Conservation (phyloP, 2,113 vertebrate species). For the Pteronura brasiliensis region DNA sequence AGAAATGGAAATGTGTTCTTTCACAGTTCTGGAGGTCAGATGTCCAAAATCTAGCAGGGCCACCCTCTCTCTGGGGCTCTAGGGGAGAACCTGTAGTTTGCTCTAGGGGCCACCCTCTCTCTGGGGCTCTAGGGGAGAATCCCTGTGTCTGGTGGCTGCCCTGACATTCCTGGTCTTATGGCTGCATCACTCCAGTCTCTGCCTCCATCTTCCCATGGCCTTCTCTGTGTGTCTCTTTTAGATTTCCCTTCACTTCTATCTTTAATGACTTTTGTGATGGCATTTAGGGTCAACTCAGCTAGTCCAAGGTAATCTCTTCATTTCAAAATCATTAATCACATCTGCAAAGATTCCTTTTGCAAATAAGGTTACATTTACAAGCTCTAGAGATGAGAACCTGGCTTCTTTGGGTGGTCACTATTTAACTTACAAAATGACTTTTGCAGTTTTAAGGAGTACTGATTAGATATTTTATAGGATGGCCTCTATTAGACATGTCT, state of each 20-base stretch:
- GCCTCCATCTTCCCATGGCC: background rate
- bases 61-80: background rate
- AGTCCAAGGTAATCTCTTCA: background rate
- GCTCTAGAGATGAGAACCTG: background rate
- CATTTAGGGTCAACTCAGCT: background rate
- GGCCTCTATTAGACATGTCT: background rate
- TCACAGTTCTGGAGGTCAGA: background rate
- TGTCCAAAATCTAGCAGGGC: background rate
- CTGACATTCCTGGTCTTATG: background rate
- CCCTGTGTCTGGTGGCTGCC: background rate
- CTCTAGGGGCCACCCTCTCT: background rate
- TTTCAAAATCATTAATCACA: background rate
- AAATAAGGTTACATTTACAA: background rate
- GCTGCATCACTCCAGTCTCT: background rate
- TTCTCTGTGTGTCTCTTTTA: background rate
- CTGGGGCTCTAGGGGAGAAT: background rate
- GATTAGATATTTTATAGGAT: background rate
- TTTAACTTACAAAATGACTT: background rate
- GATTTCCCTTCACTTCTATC: background rate
- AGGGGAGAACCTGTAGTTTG: background rate
- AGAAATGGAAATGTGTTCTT: background rate
- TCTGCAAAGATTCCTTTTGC: background rate
- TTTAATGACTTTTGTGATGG: background rate
- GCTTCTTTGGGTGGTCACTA: background rate
- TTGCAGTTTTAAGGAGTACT: background rate